Conservation (phyloP, 2,113 vertebrate species). For the Connochaetes taurinus region DNA sequence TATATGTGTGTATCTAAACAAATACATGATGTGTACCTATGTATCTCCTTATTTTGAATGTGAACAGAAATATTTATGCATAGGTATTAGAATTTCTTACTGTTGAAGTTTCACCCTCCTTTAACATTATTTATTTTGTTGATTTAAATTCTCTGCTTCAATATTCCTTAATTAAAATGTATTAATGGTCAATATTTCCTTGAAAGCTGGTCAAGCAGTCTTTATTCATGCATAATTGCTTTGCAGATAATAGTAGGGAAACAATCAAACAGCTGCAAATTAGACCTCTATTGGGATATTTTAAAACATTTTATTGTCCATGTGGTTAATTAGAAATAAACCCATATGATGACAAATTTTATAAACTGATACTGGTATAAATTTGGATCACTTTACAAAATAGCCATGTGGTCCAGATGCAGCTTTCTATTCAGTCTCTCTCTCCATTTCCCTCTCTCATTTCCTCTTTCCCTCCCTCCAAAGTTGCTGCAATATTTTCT, state of each 20-base stretch:
- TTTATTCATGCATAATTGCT: constrained; percentile 85
- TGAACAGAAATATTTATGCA: background rate
- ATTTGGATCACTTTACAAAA: background rate
- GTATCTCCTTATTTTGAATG: background rate
- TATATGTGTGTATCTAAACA: background rate
- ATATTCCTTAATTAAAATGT: constrained; percentile 88
- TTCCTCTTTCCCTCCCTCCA: background rate
- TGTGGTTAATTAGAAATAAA: constrained; percentile 47
- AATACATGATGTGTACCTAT: background rate
- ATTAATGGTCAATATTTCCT: constrained; percentile 88
- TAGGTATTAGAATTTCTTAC: constrained; percentile 30
- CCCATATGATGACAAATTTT: background rate
- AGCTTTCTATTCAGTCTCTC: background rate
- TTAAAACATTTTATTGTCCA: constrained; percentile 26
- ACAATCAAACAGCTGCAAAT: constrained; percentile 73
- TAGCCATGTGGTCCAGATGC: background rate
- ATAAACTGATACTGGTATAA: background rate
- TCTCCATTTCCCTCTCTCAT: background rate
- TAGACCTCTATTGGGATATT: constrained; percentile 39
- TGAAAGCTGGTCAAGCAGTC: constrained; percentile 83
- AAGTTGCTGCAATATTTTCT: background rate
- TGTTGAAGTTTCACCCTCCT: constrained; percentile 47
- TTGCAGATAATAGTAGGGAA: constrained; percentile 74
- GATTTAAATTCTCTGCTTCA: constrained; percentile 76
- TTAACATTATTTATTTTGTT: constrained; percentile 36